These are phyloP conservation scores for Eulimnadia texana DNA, from an alignment of 1,140 invertebrate species.

Conservation along the genomic window DNA sequence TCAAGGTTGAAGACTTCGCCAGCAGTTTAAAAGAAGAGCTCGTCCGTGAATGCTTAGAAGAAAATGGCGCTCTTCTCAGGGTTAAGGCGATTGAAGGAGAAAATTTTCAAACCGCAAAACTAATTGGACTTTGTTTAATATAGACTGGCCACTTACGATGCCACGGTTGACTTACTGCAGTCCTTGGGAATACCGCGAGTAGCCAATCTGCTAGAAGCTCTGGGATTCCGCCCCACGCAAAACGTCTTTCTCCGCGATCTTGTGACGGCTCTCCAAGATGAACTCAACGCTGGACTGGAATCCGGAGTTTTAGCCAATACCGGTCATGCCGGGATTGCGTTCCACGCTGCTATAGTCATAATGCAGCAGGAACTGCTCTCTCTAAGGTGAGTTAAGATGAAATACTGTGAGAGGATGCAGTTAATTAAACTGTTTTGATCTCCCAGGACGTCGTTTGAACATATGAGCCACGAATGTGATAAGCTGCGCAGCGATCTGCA, in stretches of 20 bases:
- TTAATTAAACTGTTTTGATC: neutral
- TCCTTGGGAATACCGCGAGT: slow-evolving; percentile 46
- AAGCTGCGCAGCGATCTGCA: slow-evolving; percentile 58
- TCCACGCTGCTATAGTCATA: neutral
- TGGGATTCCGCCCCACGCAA: slow-evolving; percentile 43
- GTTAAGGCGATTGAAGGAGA: neutral
- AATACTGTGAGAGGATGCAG: neutral
- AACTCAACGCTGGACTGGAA: slow-evolving; percentile 36
- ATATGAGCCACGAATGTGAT: slow-evolving; percentile 49
- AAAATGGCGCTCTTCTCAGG: neutral
- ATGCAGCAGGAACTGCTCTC: slow-evolving; percentile 1
- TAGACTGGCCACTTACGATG: slow-evolving; percentile 32
- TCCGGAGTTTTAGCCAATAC: slow-evolving; percentile 4
- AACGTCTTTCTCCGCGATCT: slow-evolving; percentile 51
- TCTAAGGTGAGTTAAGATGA: neutral
- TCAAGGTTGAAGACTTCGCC: neutral
- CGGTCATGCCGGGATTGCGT: neutral
- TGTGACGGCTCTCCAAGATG: slow-evolving; percentile 55
- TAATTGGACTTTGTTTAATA: neutral
- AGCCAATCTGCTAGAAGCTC: slow-evolving; percentile 42
- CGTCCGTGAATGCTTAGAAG: neutral
- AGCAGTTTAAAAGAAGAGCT: no score
- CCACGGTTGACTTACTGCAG: slow-evolving; percentile 56
- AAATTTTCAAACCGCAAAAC: neutral
- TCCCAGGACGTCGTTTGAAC: slow-evolving; percentile 40